Conservation (phyloP, 2,888 invertebrate species). For the Drosophila pseudotalamancana region DNA sequence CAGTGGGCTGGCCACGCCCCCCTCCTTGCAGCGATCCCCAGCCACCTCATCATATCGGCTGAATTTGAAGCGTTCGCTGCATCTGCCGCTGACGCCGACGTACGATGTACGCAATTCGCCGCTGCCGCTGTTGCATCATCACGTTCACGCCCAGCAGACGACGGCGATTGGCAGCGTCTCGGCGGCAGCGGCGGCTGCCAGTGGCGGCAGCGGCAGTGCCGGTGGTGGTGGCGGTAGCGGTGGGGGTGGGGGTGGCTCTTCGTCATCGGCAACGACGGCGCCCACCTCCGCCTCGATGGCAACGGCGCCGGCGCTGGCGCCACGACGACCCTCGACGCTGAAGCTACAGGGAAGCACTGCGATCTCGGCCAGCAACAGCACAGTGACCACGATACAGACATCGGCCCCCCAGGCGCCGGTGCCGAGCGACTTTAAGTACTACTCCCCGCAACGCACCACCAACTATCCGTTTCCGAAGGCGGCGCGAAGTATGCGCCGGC, state of each 20-base stretch:
- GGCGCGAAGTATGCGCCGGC: conserved; percentile 82
- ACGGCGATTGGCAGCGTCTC: conserved; percentile 69
- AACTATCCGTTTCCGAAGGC: conserved; percentile 84
- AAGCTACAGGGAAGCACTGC: conserved; percentile 72
- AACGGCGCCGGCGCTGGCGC: conserved; percentile 61
- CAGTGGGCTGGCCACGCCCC: conserved; percentile 67
- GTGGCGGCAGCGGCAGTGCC: conserved; percentile 64
- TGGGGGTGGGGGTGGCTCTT: conserved; percentile 53
- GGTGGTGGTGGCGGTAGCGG: conserved; percentile 48
- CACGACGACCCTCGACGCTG: conserved; percentile 79
- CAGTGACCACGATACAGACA: conserved; percentile 81
- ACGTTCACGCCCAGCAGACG: conserved; percentile 68
- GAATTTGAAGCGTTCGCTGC: conserved; percentile 81
- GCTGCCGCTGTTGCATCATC: conserved; percentile 83
- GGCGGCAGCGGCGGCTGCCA: conserved; percentile 48
- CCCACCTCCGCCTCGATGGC: conserved; percentile 63
- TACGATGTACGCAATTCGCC: conserved; percentile 83
- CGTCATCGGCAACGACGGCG: conserved; percentile 64
- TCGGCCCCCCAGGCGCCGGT: conserved; percentile 82
- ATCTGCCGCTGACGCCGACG: conserved; percentile 83
- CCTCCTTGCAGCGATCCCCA: conserved; percentile 74
- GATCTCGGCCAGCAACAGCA: conserved; percentile 67
- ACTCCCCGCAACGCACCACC: conserved; percentile 83
- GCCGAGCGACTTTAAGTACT: conserved; percentile 84
- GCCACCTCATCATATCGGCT: conserved; percentile 82